These are phyloP conservation scores for Sycobia sp. DNA, from an alignment of 1,140 invertebrate species.

Conservation along the genomic window DNA sequence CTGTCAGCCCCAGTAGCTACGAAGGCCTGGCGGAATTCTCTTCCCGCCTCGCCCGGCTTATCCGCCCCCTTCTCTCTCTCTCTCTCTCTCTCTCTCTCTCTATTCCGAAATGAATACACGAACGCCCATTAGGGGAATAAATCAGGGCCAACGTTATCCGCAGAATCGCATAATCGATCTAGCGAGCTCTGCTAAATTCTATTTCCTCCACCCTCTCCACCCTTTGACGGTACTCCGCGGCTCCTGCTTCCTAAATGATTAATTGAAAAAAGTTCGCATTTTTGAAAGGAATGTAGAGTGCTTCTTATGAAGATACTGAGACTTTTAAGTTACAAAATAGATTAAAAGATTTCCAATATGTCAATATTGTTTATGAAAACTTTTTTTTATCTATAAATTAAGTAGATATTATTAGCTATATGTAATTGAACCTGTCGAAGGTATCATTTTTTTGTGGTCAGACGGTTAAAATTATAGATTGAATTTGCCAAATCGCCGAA, in stretches of 20 bases:
- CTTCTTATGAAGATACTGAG: too few species aligned
- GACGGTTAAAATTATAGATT: too few species aligned
- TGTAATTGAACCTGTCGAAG: too few species aligned
- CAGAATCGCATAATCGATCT: slow-evolving; percentile 59
- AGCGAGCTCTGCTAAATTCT: slow-evolving; percentile 11
- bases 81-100: slow-evolving; percentile 29
- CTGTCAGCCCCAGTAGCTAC: slow-evolving; percentile 57
- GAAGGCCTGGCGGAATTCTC: slow-evolving; percentile 57
- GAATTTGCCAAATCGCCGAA: too few species aligned
- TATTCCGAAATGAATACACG: slow-evolving; percentile 59
- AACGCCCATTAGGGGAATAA: slow-evolving; percentile 64
- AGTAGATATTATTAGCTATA: too few species aligned
- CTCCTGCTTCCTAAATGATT: slow-evolving; percentile 9
- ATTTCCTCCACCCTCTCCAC: background rate
- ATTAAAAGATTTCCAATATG: too few species aligned
- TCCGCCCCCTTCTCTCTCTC: background rate
- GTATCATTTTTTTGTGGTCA: too few species aligned
- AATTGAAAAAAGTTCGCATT: slow-evolving; percentile 17
- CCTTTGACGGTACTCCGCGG: background rate
- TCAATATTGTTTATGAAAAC: too few species aligned
- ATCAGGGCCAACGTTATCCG: slow-evolving; percentile 61
- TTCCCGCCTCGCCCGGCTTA: slow-evolving; percentile 36
- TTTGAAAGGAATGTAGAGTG: too few species aligned
- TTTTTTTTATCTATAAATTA: too few species aligned
- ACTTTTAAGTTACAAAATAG: too few species aligned